Percentiles rank a stretch among this genome's conserved stretches.
These are phyloP conservation scores for Conopomorpha cramerella DNA, from an alignment of 1,140 invertebrate species.

Conservation along the genomic window DNA sequence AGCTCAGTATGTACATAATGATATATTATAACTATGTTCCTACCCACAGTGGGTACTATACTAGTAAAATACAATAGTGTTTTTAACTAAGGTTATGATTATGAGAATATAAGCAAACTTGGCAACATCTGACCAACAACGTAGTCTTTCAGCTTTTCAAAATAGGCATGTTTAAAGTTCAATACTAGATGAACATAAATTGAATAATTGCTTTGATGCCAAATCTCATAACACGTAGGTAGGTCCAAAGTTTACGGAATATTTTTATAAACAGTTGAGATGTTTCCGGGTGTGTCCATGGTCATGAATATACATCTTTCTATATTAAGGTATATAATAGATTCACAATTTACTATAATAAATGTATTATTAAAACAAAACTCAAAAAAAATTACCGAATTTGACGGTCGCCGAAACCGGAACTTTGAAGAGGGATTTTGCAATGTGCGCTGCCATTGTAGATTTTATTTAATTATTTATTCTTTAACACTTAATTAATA, in stretches of 20 bases:
- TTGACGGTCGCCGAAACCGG: conserved; percentile 29
- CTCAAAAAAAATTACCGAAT: conserved; percentile 26
- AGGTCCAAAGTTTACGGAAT: conserved; percentile 31
- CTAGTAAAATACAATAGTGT: not conserved
- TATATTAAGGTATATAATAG: not conserved
- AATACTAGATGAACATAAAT: not conserved
- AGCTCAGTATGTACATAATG: not conserved
- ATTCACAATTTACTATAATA: not conserved
- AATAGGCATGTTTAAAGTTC: not conserved
- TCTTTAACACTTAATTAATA: conserved; percentile 8
- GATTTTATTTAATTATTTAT: conserved; percentile 5
- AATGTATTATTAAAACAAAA: conserved; percentile 6
- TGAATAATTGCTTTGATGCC: conserved; percentile 11
- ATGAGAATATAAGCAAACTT: no score
- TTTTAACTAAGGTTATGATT: no score
- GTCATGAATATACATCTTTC: not conserved
- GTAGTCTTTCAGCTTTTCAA: not conserved
- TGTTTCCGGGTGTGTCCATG: not conserved
- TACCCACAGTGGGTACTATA: not conserved
- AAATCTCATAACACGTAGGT: conserved; percentile 7
- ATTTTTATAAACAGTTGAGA: not conserved
- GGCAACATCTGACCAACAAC: no score
- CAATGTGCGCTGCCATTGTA: conserved; percentile 42
- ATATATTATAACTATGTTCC: not conserved
- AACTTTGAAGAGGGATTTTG: conserved; percentile 36